Evolutionary conservation across 2,797 vertebrate species (phyloP), one percentile per base, ranked within the genome.

Genomic region (Serranus cabrilla): DNA sequence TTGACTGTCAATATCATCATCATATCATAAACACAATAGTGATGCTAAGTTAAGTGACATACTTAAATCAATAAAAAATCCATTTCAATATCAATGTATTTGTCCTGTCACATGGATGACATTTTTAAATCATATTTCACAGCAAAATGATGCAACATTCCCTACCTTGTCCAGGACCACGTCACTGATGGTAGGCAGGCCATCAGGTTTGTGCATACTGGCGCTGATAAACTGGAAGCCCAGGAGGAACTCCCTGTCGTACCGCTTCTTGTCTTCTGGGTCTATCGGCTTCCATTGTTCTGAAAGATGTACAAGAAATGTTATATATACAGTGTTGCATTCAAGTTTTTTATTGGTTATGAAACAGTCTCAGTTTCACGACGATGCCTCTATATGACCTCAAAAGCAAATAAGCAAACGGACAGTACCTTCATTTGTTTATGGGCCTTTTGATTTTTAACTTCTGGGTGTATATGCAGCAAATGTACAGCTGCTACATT

Each of bases 141-240:
- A 25, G 20, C 11, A 42, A 45, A 74, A 46, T 69, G 0, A 43
- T 12, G 5, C 9, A 27, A 49, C 1, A 25, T 20, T n/a, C 64
- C 93, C 66, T 40, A 99, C 98, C 97, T 99, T 99, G 76, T 99
- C 98, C 87, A 99, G 90, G 69, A 99, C 97, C 45, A 99, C 98
- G 0, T 99, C 98, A 0, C 94, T 97, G 90, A 99, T 99, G 78
- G 94, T 91, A 0, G 98, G 98, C 83, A 99, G 92, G 20, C 97
- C 97, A 82, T 99, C 98, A 0, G 98, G 98, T 91, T 99, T 99
- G 93, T 98, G 92, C 97, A 99, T 95, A 83, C 98, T 99, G 78
- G 97, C 97, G 13, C 95, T 93, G 64, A 94, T 97, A 81, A 97
- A 99, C 92, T 99, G 98, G 93, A 98, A 99, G 68, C 97, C 94